Percentiles rank a stretch among this genome's conserved stretches.
phyloP scores from a whole-genome alignment of 2,113 vertebrate genomes.

The Pseudorhombus dupliciocellatus region DNA sequence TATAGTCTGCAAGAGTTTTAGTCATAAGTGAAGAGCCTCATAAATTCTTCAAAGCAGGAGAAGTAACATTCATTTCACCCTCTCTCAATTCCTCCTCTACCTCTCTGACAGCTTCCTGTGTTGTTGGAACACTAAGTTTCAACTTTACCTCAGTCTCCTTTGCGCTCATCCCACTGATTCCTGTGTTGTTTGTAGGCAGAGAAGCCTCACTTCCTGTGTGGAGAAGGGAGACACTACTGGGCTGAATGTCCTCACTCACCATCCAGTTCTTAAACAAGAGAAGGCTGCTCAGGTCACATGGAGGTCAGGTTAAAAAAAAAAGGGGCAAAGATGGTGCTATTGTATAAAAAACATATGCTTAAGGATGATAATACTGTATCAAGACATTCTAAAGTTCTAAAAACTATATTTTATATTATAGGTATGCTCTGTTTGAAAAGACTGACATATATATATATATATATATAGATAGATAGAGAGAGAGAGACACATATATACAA shows the following conservation, averaged over 20 bases:
- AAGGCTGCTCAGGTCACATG: slow-evolving; percentile 39
- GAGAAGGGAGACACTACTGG: slow-evolving; percentile 37
- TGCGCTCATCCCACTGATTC: slow-evolving; percentile 29
- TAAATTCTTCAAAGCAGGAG: slow-evolving; percentile 66
- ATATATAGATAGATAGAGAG: too few species aligned
- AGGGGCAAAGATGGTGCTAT: neutral
- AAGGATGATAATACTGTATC: neutral
- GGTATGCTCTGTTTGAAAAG: neutral
- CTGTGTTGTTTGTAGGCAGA: slow-evolving; percentile 53
- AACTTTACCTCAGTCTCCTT: slow-evolving; percentile 21
- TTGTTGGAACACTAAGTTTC: slow-evolving; percentile 54
- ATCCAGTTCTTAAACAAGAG: slow-evolving; percentile 51
- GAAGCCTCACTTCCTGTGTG: slow-evolving; percentile 58
- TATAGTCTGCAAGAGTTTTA: slow-evolving; percentile 18
- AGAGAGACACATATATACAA: too few species aligned
- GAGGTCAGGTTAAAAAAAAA: slow-evolving; percentile 49
- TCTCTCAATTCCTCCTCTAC: slow-evolving; percentile 25
- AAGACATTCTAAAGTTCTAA: too few species aligned
- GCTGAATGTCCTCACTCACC: slow-evolving; percentile 47
- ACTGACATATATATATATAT: too few species aligned
- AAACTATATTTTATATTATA: too few species aligned
- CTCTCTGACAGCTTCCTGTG: slow-evolving; percentile 57
- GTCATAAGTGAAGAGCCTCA: slow-evolving; percentile 49
- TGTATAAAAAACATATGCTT: neutral
- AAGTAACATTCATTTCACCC: slow-evolving; percentile 49